Percentiles rank a stretch among this genome's conserved stretches.
Evolutionary conservation across 1,140 invertebrate genomes (phyloP).

Genomic region (Solenopsis invicta): DNA sequence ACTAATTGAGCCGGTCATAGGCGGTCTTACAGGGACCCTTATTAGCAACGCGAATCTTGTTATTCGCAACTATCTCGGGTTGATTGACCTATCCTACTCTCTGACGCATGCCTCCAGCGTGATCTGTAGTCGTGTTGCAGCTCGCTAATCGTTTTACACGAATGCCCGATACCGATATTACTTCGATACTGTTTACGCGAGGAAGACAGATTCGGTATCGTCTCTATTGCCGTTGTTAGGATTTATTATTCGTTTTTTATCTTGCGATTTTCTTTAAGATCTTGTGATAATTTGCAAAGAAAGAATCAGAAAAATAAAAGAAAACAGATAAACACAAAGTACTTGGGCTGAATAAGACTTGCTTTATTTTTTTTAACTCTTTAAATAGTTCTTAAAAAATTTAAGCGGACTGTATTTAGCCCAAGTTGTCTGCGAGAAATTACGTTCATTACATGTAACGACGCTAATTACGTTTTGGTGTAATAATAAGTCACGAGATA

Average conservation of each 20-base stretch:
- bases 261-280: neutral
- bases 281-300: neutral
- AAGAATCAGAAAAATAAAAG: neutral
- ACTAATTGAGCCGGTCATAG: conserved; percentile 54
- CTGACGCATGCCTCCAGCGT: conserved; percentile 49
- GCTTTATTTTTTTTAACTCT: no score
- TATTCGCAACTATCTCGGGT: conserved; percentile 61
- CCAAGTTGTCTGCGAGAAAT: neutral
- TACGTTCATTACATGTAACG: neutral
- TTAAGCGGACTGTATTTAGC: no score
- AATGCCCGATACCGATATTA: conserved; percentile 81
- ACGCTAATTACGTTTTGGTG: conserved; percentile 1
- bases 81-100: conserved; percentile 74
- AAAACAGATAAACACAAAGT: neutral
- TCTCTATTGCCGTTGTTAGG: conserved; percentile 6
- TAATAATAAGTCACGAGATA: conserved; percentile 17
- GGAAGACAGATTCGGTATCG: conserved; percentile 41
- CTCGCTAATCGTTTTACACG: conserved; percentile 83
- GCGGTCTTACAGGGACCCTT: conserved; percentile 31
- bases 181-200: conserved; percentile 60
- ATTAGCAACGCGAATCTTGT: conserved; percentile 44
- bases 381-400: no score
- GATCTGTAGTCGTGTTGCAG: conserved; percentile 79
- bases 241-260: conserved; percentile 20
- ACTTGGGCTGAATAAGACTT: no score